Conservation (phyloP, 2,113 vertebrate genomes). For the Tupaia chinensis region DNA sequence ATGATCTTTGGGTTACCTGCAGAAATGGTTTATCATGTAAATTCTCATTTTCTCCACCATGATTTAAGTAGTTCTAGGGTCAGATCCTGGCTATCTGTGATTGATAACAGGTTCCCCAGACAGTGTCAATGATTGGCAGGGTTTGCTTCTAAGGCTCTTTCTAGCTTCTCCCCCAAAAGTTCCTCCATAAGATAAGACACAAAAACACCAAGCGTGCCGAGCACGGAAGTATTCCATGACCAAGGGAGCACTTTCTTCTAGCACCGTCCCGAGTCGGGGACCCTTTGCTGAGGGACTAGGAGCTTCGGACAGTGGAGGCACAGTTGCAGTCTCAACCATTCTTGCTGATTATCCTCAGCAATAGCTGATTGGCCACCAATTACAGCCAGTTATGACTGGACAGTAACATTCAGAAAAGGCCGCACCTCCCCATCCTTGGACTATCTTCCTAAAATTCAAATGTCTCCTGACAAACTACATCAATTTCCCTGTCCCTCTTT, state of each 20-base stretch:
- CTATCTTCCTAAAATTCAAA: not conserved
- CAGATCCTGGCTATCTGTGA: not conserved
- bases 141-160: not conserved
- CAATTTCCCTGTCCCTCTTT: not conserved
- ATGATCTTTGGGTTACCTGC: not conserved
- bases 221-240: accelerated
- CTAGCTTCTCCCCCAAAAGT: conserved; percentile 6
- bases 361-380: not conserved
- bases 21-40: not conserved
- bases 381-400: not conserved
- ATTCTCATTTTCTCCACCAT: not conserved
- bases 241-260: not conserved
- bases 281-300: not conserved
- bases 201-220: not conserved
- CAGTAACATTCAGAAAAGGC: not conserved
- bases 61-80: not conserved
- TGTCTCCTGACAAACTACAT: not conserved
- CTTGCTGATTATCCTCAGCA: not conserved
- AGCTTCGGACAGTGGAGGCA: not conserved
- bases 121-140: not conserved
- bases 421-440: not conserved
- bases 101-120: not conserved
- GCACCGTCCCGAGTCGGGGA: not conserved
- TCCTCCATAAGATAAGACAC: not conserved
- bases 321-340: not conserved